Conservation (phyloP, 2,888 invertebrate species). For the Pristionchus japonicus region DNA sequence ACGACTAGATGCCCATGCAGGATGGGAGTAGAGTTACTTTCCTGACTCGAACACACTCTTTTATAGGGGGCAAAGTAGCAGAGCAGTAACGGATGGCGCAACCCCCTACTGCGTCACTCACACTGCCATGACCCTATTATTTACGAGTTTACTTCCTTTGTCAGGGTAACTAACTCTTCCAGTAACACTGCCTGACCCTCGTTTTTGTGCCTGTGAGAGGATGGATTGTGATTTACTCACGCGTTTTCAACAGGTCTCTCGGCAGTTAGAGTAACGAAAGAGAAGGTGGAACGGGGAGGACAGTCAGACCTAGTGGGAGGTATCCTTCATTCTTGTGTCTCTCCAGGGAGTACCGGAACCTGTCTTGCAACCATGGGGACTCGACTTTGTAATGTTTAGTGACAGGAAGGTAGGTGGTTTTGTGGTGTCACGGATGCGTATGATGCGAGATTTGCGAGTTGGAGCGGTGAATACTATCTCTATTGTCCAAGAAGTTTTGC, state of each 20-base stretch:
- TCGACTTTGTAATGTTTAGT: neutral
- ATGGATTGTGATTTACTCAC: neutral
- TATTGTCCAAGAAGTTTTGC: too few species aligned
- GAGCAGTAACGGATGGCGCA: neutral
- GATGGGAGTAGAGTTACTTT: neutral
- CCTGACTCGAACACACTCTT: neutral
- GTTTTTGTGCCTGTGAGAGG: neutral
- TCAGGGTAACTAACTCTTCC: neutral
- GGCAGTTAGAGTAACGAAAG: neutral
- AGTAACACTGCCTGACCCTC: neutral
- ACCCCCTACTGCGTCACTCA: neutral
- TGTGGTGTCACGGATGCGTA: neutral
- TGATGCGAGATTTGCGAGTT: too few species aligned
- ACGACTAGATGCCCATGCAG: too few species aligned
- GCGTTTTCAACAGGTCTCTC: neutral
- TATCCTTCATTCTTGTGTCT: neutral
- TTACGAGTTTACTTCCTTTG: conserved; percentile 27
- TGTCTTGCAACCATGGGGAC: neutral
- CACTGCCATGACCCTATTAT: conserved; percentile 30
- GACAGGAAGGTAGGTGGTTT: neutral
- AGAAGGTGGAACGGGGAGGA: neutral
- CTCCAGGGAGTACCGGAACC: neutral
- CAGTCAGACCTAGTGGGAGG: neutral
- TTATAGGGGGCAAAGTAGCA: neutral
- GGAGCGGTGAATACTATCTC: neutral